phyloP scores from a whole-genome alignment of 2,888 invertebrate genomes.

The Ditula angustiorana region DNA sequence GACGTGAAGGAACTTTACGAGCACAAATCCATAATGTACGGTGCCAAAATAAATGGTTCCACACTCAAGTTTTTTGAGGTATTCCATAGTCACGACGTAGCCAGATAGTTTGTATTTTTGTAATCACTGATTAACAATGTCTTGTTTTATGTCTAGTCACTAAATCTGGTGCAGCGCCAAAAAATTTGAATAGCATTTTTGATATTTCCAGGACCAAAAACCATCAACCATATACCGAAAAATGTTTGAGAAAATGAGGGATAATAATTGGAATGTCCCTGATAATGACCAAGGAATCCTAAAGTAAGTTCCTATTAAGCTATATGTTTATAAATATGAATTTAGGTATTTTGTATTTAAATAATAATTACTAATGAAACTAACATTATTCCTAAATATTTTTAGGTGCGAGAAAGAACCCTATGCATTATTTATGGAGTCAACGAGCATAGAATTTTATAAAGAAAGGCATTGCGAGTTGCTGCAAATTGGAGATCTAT shows the following conservation, averaged over 20 bases:
- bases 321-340: too few species aligned
- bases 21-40: slow-evolving; percentile 93
- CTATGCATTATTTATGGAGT: slow-evolving; percentile 96
- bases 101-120: too few species aligned
- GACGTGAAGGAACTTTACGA: slow-evolving; percentile 93
- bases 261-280: slow-evolving; percentile 81
- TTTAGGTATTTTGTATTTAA: too few species aligned
- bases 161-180: neutral
- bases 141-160: neutral
- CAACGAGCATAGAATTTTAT: slow-evolving; percentile 93
- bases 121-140: neutral
- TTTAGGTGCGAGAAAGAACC: slow-evolving; percentile 75
- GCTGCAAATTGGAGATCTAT: slow-evolving; percentile 88
- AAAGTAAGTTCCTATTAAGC: slow-evolving; percentile 55
- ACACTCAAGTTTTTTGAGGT: slow-evolving; percentile 96
- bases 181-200: neutral
- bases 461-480: slow-evolving; percentile 91
- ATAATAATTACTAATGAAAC: too few species aligned
- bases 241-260: slow-evolving; percentile 91
- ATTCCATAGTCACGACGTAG: slow-evolving; percentile 37
- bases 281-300: slow-evolving; percentile 88
- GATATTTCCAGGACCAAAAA: slow-evolving; percentile 87
- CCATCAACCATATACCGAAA: slow-evolving; percentile 86
- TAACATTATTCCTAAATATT: neutral
- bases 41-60: slow-evolving; percentile 92